Conservation (phyloP, 1,140 invertebrate genomes). For the Hermetia illucens region DNA sequence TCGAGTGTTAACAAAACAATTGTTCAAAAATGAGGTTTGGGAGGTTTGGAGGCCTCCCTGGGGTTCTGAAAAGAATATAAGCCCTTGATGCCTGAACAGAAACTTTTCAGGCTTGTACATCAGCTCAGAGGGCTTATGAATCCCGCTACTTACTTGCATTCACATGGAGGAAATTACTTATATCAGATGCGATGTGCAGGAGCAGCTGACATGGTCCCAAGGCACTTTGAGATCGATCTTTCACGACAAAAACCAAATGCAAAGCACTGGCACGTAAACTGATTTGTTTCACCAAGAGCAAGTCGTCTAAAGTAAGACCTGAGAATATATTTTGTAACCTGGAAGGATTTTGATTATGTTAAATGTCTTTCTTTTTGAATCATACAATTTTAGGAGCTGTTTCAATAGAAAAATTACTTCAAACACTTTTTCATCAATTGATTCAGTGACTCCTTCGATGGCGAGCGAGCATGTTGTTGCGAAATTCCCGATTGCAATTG, state of each 20-base stretch:
- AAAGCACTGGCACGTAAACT: constrained; percentile 71
- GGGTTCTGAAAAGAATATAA: too few relatives aligned
- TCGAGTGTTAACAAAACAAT: too few relatives aligned
- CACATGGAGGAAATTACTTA: constrained; percentile 18
- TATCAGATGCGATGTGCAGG: constrained; percentile 24
- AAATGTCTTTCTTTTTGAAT: not conserved
- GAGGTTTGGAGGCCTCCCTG: too few relatives aligned
- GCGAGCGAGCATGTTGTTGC: constrained; percentile 19
- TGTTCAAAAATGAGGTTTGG: too few relatives aligned
- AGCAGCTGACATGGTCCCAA: constrained; percentile 34
- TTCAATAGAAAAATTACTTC: too few relatives aligned
- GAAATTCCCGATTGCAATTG: constrained; percentile 24
- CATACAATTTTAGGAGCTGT: too few relatives aligned
- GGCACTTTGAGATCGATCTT: constrained; percentile 34
- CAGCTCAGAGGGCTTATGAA: too few relatives aligned
- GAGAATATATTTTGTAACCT: constrained; percentile 67
- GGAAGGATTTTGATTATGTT: constrained; percentile 28
- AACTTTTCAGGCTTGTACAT: too few relatives aligned
- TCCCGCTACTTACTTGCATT: too few relatives aligned
- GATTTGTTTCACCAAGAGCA: constrained; percentile 65
- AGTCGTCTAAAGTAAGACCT: constrained; percentile 57
- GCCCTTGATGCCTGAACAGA: too few relatives aligned
- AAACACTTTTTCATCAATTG: constrained; percentile 56
- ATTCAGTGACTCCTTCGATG: constrained; percentile 28
- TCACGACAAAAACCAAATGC: constrained; percentile 57